Evolutionary conservation across 2,888 invertebrate genomes (phyloP), one percentile per base, ranked within the genome.

Genomic region (Oscheius sp.): DNA sequence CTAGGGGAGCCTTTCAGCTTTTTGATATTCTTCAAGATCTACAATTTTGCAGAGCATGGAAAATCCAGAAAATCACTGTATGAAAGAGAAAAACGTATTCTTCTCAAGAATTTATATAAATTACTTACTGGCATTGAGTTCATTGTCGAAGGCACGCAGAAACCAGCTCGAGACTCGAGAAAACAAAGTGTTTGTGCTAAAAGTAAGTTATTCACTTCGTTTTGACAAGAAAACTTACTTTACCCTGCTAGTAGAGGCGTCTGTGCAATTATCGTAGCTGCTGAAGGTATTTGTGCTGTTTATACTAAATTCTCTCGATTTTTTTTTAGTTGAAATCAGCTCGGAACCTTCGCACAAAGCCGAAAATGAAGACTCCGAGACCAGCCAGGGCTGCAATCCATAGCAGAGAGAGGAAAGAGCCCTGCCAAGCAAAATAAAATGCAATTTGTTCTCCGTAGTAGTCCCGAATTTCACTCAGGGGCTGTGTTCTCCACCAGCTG

Each of bases 361-460:
- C 91, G 81, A 89, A 90, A 3, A 89, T 76, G 79, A 91, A 91
- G 7, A 90, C 87, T 48, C 80, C 81, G 9, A 91, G 47, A 7
- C 91, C 91, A 78, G 90, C 88, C 0, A 90, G 10, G 60, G 90
- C 89, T 0, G 91, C 90, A 1, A 90, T 80, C 90, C 90, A 90
- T 10, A 91, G 83, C 3, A 90, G 85, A 1, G 89, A 84, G 2
- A 90, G 85, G 35, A 90, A 84, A 35, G 89, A 88, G n/a, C 91
- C 91, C 11, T 89, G 88, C 91, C 91, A 91, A 2, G 91, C 91
- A 83, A 91, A 91, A 78, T 91, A 91, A 50, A 91, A 89, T 0
- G 89, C 90, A 76, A 91, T 90, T 79, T 90, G 90, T 79, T 91
- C 90, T 5, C 91, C 91, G 83, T 91, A 91, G 79, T 91, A 91